Conservation (phyloP, 2,888 invertebrate genomes). For the Ptilodon capucinus region DNA sequence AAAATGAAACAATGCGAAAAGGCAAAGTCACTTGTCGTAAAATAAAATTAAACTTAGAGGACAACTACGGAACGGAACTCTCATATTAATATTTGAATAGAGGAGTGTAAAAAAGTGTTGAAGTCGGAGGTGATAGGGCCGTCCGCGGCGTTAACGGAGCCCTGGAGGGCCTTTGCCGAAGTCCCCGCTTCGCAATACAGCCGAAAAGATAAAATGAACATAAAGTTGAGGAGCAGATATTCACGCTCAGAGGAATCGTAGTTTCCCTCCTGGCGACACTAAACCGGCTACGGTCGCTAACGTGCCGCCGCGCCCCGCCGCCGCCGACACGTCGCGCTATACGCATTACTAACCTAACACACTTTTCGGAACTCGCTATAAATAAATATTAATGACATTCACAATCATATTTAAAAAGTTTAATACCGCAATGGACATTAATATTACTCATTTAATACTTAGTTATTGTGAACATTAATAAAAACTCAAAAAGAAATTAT, state of each 20-base stretch:
- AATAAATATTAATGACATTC: too few species aligned
- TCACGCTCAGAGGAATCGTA: conserved; percentile 78
- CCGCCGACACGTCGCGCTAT: conserved; percentile 38
- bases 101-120: conserved; percentile 69
- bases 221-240: conserved; percentile 80
- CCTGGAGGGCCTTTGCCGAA: conserved; percentile 75
- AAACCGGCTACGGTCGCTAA: conserved; percentile 57
- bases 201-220: conserved; percentile 82
- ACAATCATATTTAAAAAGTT: too few species aligned
- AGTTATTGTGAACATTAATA: too few species aligned
- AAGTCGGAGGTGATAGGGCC: conserved; percentile 65
- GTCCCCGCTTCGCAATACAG: conserved; percentile 77
- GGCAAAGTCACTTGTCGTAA: conserved; percentile 27
- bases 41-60: conserved; percentile 49
- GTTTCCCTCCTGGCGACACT: conserved; percentile 76
- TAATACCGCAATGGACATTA: too few species aligned
- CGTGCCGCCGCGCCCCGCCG: too few species aligned
- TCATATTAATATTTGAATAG: conserved; percentile 76
- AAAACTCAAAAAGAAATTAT: too few species aligned
- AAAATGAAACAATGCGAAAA: conserved; percentile 12
- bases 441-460: too few species aligned
- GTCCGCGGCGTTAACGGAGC: conserved; percentile 75
- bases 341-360: too few species aligned
- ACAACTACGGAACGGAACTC: conserved; percentile 42
- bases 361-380: conserved; percentile 62